phyloP scores from a whole-genome alignment of 1,140 invertebrate genomes.

The Schlechtendalia chinensis region DNA sequence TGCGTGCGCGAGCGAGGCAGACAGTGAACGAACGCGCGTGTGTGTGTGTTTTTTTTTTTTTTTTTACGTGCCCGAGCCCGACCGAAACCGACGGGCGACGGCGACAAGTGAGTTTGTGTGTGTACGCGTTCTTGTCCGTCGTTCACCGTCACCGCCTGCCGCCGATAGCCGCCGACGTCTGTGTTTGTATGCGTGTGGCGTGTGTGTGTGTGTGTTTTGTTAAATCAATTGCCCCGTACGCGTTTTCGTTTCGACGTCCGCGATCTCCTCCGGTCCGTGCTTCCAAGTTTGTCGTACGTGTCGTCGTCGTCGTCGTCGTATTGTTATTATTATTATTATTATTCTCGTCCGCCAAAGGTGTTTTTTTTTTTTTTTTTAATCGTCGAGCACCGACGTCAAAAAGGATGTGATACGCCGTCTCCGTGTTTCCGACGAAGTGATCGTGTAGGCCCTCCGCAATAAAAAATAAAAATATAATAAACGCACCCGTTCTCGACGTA shows the following conservation, averaged over 20 bases:
- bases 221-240: conserved; percentile 26
- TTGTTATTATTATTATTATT: no score
- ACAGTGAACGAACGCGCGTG: background rate
- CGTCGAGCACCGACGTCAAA: background rate
- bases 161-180: background rate
- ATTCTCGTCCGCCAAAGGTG: no score
- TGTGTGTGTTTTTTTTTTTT: background rate
- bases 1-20: conserved; percentile 11
- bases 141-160: background rate
- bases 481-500: no score
- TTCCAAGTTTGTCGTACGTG: background rate
- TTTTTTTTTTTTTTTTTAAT: background rate
- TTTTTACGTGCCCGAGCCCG: conserved; percentile 5
- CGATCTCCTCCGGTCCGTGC: background rate
- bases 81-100: conserved; percentile 36
- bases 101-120: conserved; percentile 44
- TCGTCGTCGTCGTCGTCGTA: background rate
- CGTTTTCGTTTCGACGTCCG: background rate
- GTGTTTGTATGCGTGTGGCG: background rate
- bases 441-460: no score
- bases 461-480: no score
- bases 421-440: background rate
- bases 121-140: conserved; percentile 11
- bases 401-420: background rate
- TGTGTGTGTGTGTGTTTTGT: conserved; percentile 29